A percentile compares a stretch with the other conserved stretches of the same genome.
phyloP scores from a whole-genome alignment of 2,113 vertebrate genomes.

The Pangasianodon hypophthalmus region DNA sequence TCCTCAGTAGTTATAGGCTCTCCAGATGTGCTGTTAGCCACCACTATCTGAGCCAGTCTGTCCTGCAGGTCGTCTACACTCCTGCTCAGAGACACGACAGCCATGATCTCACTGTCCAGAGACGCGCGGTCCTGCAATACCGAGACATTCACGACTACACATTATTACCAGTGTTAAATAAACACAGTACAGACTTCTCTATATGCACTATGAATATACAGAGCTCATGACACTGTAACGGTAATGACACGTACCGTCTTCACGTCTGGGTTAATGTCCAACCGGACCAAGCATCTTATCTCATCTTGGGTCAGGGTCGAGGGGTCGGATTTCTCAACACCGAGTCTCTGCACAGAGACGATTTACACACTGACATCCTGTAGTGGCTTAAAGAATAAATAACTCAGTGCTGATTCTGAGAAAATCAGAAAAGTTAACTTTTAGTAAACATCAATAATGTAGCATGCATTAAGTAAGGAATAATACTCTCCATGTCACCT shows the following conservation, averaged over 20 bases:
- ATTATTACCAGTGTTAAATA: background rate
- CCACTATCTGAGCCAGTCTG: slow-evolving; percentile 81
- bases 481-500: no score
- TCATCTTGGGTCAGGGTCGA: slow-evolving; percentile 76
- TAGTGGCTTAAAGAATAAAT: background rate
- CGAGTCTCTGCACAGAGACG: slow-evolving; percentile 73
- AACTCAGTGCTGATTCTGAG: background rate
- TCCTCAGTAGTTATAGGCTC: slow-evolving; percentile 80
- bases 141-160: background rate
- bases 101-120: slow-evolving; percentile 86
- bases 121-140: slow-evolving; percentile 55
- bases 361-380: background rate
- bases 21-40: slow-evolving; percentile 80
- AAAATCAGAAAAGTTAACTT: no score
- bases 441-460: no score
- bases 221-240: background rate
- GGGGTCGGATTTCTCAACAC: slow-evolving; percentile 83
- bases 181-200: background rate
- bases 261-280: slow-evolving; percentile 81
- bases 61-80: slow-evolving; percentile 79
- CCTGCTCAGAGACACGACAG: slow-evolving; percentile 79
- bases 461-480: no score
- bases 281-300: slow-evolving; percentile 76
- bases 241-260: slow-evolving; percentile 70
- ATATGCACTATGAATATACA: background rate